Evolutionary conservation across 2,113 vertebrate genomes (phyloP).

Genomic region (Syrmaticus mikado): DNA sequence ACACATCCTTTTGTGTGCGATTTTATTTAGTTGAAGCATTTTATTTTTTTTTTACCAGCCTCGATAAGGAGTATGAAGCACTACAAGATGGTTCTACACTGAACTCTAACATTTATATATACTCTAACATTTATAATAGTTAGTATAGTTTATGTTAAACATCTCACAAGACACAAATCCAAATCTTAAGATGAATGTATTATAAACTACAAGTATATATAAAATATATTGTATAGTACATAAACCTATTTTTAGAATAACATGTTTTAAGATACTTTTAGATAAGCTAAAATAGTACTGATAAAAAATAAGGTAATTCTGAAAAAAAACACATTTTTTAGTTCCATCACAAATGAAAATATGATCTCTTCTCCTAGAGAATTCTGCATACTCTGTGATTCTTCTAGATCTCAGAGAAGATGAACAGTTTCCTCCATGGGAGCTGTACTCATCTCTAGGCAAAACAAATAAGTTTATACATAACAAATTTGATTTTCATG

Average conservation of each 20-base stretch:
- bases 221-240: not conserved
- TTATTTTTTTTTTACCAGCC: not conserved
- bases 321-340: not conserved
- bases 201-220: not conserved
- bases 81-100: not conserved
- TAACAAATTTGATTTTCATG: not conserved
- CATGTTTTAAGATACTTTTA: not conserved
- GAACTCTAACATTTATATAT: not conserved
- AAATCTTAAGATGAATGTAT: not conserved
- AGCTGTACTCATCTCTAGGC: not conserved
- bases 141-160: slow-evolving; percentile 36
- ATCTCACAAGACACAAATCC: slow-evolving; percentile 12
- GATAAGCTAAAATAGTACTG: not conserved
- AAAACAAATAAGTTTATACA: not conserved
- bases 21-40: slow-evolving; percentile 61
- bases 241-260: not conserved
- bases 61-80: not conserved
- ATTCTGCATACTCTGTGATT: not conserved
- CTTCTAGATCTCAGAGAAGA: not conserved
- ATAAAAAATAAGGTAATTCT: not conserved
- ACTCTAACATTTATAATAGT: slow-evolving; percentile 42
- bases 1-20: slow-evolving; percentile 42
- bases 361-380: not conserved
- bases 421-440: fast-evolving
- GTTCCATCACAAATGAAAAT: not conserved